These are phyloP conservation scores for Linnaemya vulpina DNA, from an alignment of 2,888 invertebrate genomes.

Conservation along the genomic window DNA sequence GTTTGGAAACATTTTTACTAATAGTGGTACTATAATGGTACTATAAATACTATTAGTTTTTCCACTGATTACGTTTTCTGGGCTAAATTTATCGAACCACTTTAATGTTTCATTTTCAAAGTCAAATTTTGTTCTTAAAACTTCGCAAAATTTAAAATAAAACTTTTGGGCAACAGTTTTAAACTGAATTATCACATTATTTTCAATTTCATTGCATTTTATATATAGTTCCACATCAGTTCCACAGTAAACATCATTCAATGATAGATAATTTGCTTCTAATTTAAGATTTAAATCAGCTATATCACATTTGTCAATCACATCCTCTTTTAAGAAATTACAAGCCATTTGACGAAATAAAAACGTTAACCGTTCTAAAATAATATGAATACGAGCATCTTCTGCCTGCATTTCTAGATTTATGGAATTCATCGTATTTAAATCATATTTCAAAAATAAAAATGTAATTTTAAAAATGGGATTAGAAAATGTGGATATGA, in stretches of 20 bases:
- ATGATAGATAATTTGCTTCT: conserved; percentile 8
- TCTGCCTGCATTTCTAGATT: conserved; percentile 4
- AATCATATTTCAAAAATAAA: conserved; percentile 16
- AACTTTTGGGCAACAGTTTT: conserved; percentile 3
- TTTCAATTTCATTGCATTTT: neutral
- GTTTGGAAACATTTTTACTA: no score
- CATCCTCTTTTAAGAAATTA: neutral
- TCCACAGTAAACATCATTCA: conserved; percentile 8
- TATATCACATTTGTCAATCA: neutral
- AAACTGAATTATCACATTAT: neutral
- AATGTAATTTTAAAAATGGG: conserved; percentile 5
- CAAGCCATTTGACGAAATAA: neutral
- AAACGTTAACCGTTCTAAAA: neutral
- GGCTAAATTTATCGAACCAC: neutral
- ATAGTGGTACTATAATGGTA: no score
- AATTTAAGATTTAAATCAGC: neutral
- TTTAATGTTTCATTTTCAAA: neutral
- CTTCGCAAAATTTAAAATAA: neutral
- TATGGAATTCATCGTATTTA: neutral
- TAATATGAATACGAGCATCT: conserved; percentile 5
- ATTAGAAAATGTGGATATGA: neutral
- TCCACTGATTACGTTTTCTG: no score
- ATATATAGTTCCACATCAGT: conserved; percentile 8
- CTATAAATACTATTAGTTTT: no score
- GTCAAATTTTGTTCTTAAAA: no score